Conservation (phyloP, 2,113 vertebrate genomes). For the Aramus guarauna region DNA sequence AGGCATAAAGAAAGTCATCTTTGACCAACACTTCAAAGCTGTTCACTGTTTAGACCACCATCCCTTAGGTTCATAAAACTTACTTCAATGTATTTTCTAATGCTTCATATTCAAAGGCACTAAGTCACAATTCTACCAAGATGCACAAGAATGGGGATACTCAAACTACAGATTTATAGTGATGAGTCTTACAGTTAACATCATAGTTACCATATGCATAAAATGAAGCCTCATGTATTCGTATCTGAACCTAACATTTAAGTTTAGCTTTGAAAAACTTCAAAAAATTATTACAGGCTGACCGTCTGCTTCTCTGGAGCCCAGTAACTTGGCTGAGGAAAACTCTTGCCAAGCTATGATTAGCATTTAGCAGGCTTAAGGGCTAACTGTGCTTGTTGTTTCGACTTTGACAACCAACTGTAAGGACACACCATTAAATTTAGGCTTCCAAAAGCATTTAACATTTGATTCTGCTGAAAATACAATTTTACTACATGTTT, state of each 20-base stretch:
- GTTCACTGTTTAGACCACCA: neutral
- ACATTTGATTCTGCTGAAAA: slow-evolving; percentile 48
- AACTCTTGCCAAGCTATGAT: neutral
- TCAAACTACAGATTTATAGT: neutral
- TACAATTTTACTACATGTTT: slow-evolving; percentile 28
- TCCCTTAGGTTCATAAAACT: neutral
- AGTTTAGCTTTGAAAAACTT: neutral
- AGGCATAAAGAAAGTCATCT: neutral
- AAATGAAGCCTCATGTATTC: neutral
- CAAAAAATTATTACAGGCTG: neutral
- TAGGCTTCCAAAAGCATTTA: slow-evolving; percentile 40
- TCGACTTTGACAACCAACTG: neutral
- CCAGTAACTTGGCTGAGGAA: neutral
- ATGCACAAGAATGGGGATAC: neutral
- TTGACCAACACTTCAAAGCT: neutral
- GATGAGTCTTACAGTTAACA: neutral
- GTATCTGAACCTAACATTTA: neutral
- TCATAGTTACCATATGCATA: neutral
- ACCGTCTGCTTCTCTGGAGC: neutral
- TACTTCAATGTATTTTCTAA: neutral
- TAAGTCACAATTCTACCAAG: neutral
- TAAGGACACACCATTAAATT: neutral
- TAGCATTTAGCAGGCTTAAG: neutral
- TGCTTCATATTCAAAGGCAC: neutral
- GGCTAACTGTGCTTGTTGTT: neutral